phyloP scores from a whole-genome alignment of 2,113 vertebrate species.

The Eupsittula cactorum region DNA sequence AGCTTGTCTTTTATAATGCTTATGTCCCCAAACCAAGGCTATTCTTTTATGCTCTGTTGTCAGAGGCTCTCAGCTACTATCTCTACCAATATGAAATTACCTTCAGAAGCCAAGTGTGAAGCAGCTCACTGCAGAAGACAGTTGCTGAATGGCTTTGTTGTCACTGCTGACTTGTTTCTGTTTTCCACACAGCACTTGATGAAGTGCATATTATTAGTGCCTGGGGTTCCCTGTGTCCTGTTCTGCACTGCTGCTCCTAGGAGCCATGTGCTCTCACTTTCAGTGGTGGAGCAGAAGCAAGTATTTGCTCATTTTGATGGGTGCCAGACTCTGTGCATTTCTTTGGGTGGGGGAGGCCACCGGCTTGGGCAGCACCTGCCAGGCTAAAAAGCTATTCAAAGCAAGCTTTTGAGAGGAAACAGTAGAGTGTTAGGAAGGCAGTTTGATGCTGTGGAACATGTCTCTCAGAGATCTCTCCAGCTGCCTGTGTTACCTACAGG shows the following conservation, averaged over 20 bases:
- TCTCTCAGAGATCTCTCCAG: neutral
- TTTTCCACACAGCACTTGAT: neutral
- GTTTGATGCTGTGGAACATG: neutral
- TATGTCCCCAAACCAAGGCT: neutral
- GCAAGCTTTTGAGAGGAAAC: neutral
- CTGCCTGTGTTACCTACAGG: neutral
- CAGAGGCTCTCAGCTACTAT: conserved; percentile 12
- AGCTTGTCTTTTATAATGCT: neutral
- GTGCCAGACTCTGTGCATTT: neutral
- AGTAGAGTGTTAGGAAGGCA: neutral
- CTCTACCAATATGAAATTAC: neutral
- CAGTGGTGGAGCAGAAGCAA: neutral
- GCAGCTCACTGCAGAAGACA: neutral
- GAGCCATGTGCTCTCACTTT: neutral
- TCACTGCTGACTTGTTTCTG: neutral
- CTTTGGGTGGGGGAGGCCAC: rapidly evolving
- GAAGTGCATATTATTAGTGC: neutral
- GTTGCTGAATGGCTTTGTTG: neutral
- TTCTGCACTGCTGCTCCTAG: neutral
- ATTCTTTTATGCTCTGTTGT: neutral
- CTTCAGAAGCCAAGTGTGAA: neutral
- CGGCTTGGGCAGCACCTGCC: neutral
- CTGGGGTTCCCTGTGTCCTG: neutral
- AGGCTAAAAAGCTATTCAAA: neutral
- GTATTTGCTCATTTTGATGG: neutral